Evolutionary conservation across 1,140 invertebrate species (phyloP).

Genomic region (Aethina tumida): DNA sequence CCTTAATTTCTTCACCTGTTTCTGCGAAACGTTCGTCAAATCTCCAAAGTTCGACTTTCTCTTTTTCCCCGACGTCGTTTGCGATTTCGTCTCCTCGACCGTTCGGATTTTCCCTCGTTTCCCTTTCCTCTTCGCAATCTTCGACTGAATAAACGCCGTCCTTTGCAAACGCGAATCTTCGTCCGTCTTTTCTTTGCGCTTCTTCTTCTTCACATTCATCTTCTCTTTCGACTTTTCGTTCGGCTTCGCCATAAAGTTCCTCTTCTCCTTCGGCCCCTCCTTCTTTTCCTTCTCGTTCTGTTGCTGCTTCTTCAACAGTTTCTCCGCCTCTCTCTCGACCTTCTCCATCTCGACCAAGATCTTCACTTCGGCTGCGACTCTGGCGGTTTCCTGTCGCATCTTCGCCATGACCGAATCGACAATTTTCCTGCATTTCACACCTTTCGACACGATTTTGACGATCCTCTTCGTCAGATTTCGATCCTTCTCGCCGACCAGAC

Average conservation of each 20-base stretch:
- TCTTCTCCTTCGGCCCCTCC: slow-evolving; percentile 61
- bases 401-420: slow-evolving; percentile 66
- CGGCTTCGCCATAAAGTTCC: slow-evolving; percentile 36
- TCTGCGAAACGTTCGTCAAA: slow-evolving; percentile 59
- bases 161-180: slow-evolving; percentile 57
- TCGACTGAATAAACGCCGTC: slow-evolving; percentile 65
- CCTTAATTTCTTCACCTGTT: slow-evolving; percentile 57
- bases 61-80: slow-evolving; percentile 31
- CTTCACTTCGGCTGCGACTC: slow-evolving; percentile 70
- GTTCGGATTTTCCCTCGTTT: slow-evolving; percentile 62
- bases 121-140: slow-evolving; percentile 60
- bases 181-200: slow-evolving; percentile 41
- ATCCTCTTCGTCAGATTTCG: slow-evolving; percentile 84
- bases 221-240: slow-evolving; percentile 37
- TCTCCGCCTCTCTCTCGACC: slow-evolving; percentile 72
- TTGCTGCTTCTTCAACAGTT: slow-evolving; percentile 60
- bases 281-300: slow-evolving; percentile 28
- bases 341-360: slow-evolving; percentile 75
- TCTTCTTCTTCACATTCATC: slow-evolving; percentile 38
- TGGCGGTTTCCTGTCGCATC: slow-evolving; percentile 56
- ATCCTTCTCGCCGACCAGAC: slow-evolving; percentile 87
- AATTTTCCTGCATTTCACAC: slow-evolving; percentile 64
- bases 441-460: slow-evolving; percentile 83
- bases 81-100: slow-evolving; percentile 43
- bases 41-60: slow-evolving; percentile 56